A percentile compares a stretch with the other conserved stretches of the same genome.
Evolutionary conservation across 2,888 invertebrate species (phyloP).

Genomic region (Rutpela maculata): DNA sequence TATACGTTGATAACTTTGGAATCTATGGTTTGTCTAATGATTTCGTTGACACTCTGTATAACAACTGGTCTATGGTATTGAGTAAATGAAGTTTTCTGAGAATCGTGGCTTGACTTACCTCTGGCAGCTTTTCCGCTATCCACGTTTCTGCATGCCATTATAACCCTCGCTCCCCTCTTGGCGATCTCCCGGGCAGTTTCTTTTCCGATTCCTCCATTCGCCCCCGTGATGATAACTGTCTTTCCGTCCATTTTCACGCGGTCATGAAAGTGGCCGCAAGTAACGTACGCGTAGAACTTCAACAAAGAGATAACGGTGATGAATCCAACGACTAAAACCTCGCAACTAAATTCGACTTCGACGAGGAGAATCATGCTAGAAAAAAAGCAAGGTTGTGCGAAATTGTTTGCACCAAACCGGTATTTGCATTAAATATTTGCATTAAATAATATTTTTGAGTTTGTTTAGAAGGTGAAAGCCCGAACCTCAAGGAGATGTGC

Average conservation of each 20-base stretch:
- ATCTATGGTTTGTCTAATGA: too few relatives aligned
- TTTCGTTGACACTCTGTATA: too few relatives aligned
- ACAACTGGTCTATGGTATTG: too few relatives aligned
- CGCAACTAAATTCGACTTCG: conserved; percentile 58
- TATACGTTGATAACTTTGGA: too few relatives aligned
- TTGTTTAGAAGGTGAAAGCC: not conserved
- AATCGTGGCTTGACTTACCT: conserved; percentile 74
- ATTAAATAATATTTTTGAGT: not conserved
- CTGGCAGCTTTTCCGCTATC: conserved; percentile 83
- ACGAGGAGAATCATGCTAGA: conserved; percentile 58
- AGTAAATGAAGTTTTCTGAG: too few relatives aligned
- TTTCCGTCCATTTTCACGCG: conserved; percentile 86
- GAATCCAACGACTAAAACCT: conserved; percentile 71
- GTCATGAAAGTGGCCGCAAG: conserved; percentile 72
- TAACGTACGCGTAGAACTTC: conserved; percentile 77
- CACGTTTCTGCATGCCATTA: conserved; percentile 90
- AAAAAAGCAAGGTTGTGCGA: conserved; percentile 30
- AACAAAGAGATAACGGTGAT: conserved; percentile 72
- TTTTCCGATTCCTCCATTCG: conserved; percentile 90
- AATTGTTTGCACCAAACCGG: conserved; percentile 12
- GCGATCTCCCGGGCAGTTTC: conserved; percentile 87
- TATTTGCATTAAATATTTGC: too few relatives aligned
- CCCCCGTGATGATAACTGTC: conserved; percentile 91
- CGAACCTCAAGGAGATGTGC: not conserved
- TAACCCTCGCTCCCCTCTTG: conserved; percentile 85